Evolutionary conservation across 2,888 invertebrate genomes (phyloP), one percentile per base, ranked within the genome.

Genomic region (Allacma fusca): DNA sequence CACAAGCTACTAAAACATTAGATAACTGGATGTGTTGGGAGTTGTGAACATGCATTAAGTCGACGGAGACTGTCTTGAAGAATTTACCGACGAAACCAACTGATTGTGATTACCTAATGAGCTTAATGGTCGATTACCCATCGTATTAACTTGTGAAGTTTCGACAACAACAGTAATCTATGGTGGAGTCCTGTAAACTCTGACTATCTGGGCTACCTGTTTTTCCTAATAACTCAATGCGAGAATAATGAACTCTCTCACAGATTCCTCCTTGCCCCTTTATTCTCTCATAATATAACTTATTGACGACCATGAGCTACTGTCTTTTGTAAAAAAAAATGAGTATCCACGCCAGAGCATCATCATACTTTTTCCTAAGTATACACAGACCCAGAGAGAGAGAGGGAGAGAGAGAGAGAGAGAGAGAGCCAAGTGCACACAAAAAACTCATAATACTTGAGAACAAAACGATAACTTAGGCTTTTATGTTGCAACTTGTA

Each of bases 21-120:
- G 69, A 43, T 40, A 69, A 44, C 40, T 43, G 28, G 26, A 70
- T 24, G 26, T 24, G 50, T 24, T 26, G 24, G 23, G 50, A 28
- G 28, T 65, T 28, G 65, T 65, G 65, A 65, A 65, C 28, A 65
- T 50, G 50, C n/a, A 40, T 68, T 68, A 26, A 34, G 68, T 34
- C 5, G 2, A 68, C 43, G 40, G 28, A 68, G 69, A 71, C 72
- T 72, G 40, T 70, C 76, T 26, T 72, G 62, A 64, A 70, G 71
- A 77, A 77, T 75, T 80, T 79, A 73, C 79, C 77, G 79, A 78
- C 77, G 50, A 68, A 78, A 72, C 75, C 75, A 80, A 76, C 78
- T 78, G 80, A 78, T 81, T 80, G 77, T 78, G 81, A 82, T 82
- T 78, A 82, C 78, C 76, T 77, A 80, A 65, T 78, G 80, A 82